Evolutionary conservation across 2,888 invertebrate species (phyloP).

Genomic region (Parelbella ahira): DNA sequence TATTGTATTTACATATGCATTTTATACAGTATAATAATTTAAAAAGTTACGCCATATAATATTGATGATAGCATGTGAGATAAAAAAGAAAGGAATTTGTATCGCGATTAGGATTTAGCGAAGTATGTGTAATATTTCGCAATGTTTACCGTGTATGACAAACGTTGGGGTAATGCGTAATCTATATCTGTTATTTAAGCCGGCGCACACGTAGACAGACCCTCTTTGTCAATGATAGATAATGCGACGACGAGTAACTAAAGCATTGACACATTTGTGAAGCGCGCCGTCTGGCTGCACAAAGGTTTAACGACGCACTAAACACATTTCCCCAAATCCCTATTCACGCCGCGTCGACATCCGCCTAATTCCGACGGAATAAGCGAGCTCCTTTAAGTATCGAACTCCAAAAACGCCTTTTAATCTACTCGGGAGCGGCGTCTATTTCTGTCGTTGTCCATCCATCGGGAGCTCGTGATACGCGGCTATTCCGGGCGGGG

Average conservation of each 20-base stretch:
- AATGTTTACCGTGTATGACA: slow-evolving; percentile 11
- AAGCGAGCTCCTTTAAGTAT: slow-evolving; percentile 46
- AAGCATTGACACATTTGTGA: slow-evolving; percentile 20
- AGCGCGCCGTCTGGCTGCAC: slow-evolving; percentile 18
- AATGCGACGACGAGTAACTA: slow-evolving; percentile 16
- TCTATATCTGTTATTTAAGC: neutral
- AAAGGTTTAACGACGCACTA: slow-evolving; percentile 22
- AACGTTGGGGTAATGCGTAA: slow-evolving; percentile 1
- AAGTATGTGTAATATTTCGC: slow-evolving; percentile 12
- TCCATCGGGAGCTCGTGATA: slow-evolving; percentile 54
- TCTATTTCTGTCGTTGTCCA: slow-evolving; percentile 73
- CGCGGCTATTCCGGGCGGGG: slow-evolving; percentile 72
- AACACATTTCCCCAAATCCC: slow-evolving; percentile 29
- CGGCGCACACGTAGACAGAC: slow-evolving; percentile 6
- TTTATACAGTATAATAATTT: too few species aligned
- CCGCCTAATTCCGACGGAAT: slow-evolving; percentile 45
- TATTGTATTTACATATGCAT: too few species aligned
- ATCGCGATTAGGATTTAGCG: slow-evolving; percentile 3
- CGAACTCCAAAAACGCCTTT: slow-evolving; percentile 64
- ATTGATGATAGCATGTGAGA: too few species aligned
- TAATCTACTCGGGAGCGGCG: slow-evolving; percentile 55
- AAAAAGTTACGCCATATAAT: too few species aligned
- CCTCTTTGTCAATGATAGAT: slow-evolving; percentile 15
- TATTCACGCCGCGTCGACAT: slow-evolving; percentile 34
- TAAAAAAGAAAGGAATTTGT: slow-evolving; percentile 1